Conservation (phyloP, 2,113 vertebrate species). For the Dicentrarchus labrax region DNA sequence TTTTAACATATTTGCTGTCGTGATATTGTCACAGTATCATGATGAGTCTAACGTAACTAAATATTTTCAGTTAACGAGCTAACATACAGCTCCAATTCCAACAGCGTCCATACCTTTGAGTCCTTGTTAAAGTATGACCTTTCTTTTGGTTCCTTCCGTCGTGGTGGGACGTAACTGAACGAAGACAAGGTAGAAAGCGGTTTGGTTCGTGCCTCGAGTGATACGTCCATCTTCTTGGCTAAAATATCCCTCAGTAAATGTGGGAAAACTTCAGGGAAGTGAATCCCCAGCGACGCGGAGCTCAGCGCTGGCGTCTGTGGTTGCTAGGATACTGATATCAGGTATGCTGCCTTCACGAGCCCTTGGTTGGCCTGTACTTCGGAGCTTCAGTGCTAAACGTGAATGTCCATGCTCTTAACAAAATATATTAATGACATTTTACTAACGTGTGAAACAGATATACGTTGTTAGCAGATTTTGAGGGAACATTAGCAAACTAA, state of each 20-base stretch:
- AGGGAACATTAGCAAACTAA: too few species aligned
- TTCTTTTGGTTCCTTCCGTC: constrained; percentile 65
- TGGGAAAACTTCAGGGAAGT: neutral
- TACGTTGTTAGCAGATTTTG: neutral
- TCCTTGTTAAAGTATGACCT: constrained; percentile 67
- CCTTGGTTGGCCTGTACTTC: neutral
- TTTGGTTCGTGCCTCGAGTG: constrained; percentile 49
- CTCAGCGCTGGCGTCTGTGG: constrained; percentile 14
- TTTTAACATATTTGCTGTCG: neutral
- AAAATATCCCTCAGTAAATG: neutral
- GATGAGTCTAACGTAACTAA: neutral
- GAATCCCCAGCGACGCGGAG: accelerated
- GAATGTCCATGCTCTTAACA: neutral
- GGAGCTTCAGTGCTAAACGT: neutral
- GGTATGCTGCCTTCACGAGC: constrained; percentile 43
- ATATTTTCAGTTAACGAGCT: neutral
- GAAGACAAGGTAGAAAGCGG: constrained; percentile 64
- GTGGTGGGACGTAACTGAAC: constrained; percentile 75
- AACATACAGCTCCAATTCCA: neutral
- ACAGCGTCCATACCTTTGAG: constrained; percentile 56
- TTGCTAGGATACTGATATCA: constrained; percentile 67
- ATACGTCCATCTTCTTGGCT: constrained; percentile 62
- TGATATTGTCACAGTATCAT: neutral
- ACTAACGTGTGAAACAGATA: neutral
- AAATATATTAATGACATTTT: neutral